Evolutionary conservation across 2,113 vertebrate genomes (phyloP), one percentile per base, ranked within the genome.

Genomic region (Strix aluco): DNA sequence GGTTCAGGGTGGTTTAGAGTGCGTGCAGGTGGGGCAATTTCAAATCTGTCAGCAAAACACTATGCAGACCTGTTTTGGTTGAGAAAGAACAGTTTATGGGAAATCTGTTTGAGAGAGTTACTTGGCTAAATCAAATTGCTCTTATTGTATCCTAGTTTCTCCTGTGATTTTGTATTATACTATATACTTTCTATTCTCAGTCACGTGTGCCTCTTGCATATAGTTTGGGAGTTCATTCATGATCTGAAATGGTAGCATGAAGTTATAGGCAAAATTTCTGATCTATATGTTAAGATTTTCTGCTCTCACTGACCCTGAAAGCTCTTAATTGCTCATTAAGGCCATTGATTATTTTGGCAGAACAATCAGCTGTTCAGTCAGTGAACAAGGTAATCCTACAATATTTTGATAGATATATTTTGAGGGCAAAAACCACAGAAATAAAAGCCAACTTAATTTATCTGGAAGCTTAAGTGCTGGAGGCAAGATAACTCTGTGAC

Each of bases 301-400:
- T 70, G 23, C 69, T 92, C 66, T 87, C 22, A 11, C 21, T 83
- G 81, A 70, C 30, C 25, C 40, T 79, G 54, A 80, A 70, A 81
- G 47, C 49, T 91, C 34, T 78, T 78, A 87, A 81, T 81, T 94
- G 61, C 51, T 94, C 66, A 42, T 90, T 81, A 95, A 51, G 69
- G 34, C 20, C 49, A n/a, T 49, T 69, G n/a, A 38, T 77, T 74
- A 73, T 91, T 95, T 94, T 80, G 40, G 44, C 52, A 80, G 44
- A 86, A 67, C 29, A 49, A 11, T 52, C 22, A 22, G 12, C 30
- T 51, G 6, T 80, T 92, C 46, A 71, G 65, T 74, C 44, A 58
- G 38, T 79, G 81, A 82, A 77, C n/a, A 36, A 71, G 49, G 44
- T 91, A 92, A 95, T 80, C 51, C 40, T 66, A 18, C 26, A 62